Evolutionary conservation across 2,113 vertebrate species (phyloP).

Genomic region (Arvicanthis niloticus): DNA sequence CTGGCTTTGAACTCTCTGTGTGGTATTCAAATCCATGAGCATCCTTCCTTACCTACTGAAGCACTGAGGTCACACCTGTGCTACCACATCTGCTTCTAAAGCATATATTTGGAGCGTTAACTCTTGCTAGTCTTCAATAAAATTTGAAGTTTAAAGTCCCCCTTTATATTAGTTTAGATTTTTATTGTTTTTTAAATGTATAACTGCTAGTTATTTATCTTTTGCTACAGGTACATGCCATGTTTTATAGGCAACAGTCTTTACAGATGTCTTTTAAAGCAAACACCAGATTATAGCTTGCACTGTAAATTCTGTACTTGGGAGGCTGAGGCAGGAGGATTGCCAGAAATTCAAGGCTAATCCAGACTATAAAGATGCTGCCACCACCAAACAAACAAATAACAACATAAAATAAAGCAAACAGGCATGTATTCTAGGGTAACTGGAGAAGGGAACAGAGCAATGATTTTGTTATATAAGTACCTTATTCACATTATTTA

Average conservation of each 20-base stretch:
- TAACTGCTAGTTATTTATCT: neutral
- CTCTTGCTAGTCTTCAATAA: neutral
- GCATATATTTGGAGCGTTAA: slow-evolving; percentile 15
- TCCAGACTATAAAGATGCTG: neutral
- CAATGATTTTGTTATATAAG: slow-evolving; percentile 33
- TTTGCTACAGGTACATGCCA: neutral
- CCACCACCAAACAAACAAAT: neutral
- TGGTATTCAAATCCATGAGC: neutral
- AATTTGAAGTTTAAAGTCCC: neutral
- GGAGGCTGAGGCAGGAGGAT: neutral
- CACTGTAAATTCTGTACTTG: neutral
- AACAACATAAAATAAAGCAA: neutral
- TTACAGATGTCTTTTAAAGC: neutral
- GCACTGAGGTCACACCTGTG: neutral
- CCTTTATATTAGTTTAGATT: neutral
- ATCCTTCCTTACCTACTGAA: neutral
- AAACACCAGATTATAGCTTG: neutral
- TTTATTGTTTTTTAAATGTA: neutral
- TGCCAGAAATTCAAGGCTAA: neutral
- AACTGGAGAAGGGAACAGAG: slow-evolving; percentile 10
- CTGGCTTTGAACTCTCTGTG: neutral
- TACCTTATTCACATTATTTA: neutral
- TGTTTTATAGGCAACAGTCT: neutral
- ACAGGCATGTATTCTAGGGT: neutral
- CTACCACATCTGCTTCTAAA: neutral